Conservation (phyloP, 2,797 vertebrate genomes). For the Clarias fuscus region DNA sequence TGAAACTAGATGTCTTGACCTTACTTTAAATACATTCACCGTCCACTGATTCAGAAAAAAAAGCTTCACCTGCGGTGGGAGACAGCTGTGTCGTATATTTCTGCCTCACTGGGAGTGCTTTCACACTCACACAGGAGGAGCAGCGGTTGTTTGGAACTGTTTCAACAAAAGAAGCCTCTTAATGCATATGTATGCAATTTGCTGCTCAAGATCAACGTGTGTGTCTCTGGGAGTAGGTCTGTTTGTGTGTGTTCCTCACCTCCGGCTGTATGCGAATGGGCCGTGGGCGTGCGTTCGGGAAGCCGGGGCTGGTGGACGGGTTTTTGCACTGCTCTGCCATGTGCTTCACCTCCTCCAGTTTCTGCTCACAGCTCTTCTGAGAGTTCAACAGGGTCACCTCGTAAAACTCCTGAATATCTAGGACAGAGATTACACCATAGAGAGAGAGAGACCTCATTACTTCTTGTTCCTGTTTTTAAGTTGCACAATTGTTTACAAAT, state of each 20-base stretch:
- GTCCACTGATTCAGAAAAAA: neutral
- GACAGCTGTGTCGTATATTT: neutral
- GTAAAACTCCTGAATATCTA: slow-evolving; percentile 98
- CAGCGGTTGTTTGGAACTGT: neutral
- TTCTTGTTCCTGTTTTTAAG: slow-evolving; percentile 17
- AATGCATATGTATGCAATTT: slow-evolving; percentile 3
- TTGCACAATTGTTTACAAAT: neutral
- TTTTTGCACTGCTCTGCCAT: slow-evolving; percentile 88
- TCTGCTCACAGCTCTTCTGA: slow-evolving; percentile 88
- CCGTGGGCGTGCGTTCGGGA: slow-evolving; percentile 53
- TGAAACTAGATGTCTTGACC: neutral
- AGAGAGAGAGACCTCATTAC: neutral
- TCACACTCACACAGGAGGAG: neutral
- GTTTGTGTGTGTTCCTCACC: slow-evolving; percentile 71
- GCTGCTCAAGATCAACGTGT: neutral
- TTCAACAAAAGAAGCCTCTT: slow-evolving; percentile 1
- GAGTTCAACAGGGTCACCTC: slow-evolving; percentile 90
- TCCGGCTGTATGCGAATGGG: slow-evolving; percentile 70
- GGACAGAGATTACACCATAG: neutral
- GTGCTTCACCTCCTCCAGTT: slow-evolving; percentile 88
- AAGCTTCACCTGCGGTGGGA: neutral
- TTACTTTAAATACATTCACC: neutral
- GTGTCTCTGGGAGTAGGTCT: neutral
- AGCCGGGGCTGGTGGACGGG: slow-evolving; percentile 65
- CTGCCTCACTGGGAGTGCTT: neutral